These are phyloP conservation scores for Eptesicus fuscus DNA, from an alignment of 2,113 vertebrate genomes.

Conservation along the genomic window DNA sequence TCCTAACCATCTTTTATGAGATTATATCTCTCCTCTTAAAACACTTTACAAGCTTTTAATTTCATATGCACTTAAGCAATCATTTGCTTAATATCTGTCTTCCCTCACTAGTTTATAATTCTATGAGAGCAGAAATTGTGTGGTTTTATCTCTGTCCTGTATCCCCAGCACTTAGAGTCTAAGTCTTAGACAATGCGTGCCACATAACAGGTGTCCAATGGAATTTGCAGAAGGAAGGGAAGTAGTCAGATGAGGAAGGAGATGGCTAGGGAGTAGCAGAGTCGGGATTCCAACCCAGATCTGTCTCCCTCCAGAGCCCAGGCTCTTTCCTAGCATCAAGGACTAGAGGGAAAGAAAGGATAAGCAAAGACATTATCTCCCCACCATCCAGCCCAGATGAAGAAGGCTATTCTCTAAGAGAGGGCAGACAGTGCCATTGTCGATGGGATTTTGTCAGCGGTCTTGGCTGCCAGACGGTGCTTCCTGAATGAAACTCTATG, in stretches of 20 bases:
- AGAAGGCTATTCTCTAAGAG: background rate
- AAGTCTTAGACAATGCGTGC: background rate
- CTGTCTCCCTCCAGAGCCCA: background rate
- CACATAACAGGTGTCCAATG: rapidly evolving
- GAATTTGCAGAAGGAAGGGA: background rate
- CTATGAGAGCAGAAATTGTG: background rate
- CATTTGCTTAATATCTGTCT: background rate
- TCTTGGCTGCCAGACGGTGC: background rate
- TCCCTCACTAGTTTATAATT: background rate
- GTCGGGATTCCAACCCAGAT: background rate
- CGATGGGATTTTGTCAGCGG: background rate
- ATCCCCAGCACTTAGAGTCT: background rate
- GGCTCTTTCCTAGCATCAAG: background rate
- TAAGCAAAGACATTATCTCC: background rate
- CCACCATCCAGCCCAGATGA: background rate
- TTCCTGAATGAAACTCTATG: background rate
- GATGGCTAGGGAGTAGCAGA: background rate
- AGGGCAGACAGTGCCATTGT: background rate
- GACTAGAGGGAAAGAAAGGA: too few relatives aligned
- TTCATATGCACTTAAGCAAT: background rate
- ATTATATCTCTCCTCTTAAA: background rate
- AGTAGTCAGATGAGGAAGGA: background rate
- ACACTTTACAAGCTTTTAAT: background rate
- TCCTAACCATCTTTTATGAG: background rate
- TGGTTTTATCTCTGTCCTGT: background rate